phyloP scores from a whole-genome alignment of 2,888 invertebrate genomes.

The Silvanus unidentatus region DNA sequence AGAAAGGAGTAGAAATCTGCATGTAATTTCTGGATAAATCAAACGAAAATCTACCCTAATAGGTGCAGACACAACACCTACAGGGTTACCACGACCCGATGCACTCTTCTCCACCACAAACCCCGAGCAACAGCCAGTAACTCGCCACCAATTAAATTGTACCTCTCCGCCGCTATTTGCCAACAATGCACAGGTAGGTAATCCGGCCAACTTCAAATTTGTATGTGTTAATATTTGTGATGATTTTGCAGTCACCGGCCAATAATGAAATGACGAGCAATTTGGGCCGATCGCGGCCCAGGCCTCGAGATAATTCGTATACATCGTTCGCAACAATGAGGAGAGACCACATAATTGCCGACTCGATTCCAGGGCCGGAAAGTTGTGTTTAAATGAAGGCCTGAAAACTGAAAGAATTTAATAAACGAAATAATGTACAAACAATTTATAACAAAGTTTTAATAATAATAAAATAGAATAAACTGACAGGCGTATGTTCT shows the following conservation, averaged over 20 bases:
- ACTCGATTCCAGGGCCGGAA: conserved; percentile 80
- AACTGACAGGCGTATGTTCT: no score
- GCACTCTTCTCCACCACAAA: conserved; percentile 39
- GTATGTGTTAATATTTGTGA: no score
- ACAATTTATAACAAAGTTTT: no score
- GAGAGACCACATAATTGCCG: conserved; percentile 74
- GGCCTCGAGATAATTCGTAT: conserved; percentile 47
- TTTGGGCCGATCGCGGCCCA: conserved; percentile 37
- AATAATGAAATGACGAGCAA: conserved; percentile 25
- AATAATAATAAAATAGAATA: no score
- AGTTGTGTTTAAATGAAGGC: conserved; percentile 67
- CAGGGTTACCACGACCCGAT: conserved; percentile 40
- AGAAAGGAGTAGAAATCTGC: no score
- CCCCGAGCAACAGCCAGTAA: conserved; percentile 21
- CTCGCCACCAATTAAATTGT: conserved; percentile 28
- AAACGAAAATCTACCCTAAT: conserved; percentile 1
- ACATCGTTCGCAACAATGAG: conserved; percentile 55
- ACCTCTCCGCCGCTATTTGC: conserved; percentile 27
- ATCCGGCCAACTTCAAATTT: no score
- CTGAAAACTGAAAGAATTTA: neutral
- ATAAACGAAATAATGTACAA: no score
- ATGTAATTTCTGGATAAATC: no score
- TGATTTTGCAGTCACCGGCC: conserved; percentile 23
- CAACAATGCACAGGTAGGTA: conserved; percentile 21
- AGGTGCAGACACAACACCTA: conserved; percentile 40